phyloP scores from a whole-genome alignment of 2,888 invertebrate genomes.

The Apotomis turbidana region DNA sequence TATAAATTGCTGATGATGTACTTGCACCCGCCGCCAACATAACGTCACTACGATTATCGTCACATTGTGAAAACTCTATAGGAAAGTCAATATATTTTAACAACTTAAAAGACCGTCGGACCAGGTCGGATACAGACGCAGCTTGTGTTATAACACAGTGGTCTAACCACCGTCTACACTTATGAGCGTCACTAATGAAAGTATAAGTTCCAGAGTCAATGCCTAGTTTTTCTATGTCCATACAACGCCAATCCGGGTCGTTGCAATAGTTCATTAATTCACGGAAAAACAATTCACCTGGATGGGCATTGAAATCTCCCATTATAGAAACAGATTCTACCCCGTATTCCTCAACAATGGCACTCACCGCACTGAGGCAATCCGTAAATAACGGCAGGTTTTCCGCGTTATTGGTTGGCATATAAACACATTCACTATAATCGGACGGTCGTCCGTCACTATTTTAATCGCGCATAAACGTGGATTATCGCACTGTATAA shows the following conservation, averaged over 20 bases:
- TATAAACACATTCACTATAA: conserved; percentile 16
- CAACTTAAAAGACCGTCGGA: not conserved
- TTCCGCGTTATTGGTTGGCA: conserved; percentile 6
- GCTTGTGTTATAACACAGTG: not conserved
- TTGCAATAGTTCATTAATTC: conserved; percentile 6
- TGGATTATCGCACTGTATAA: conserved; percentile 4
- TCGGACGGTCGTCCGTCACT: conserved; percentile 5
- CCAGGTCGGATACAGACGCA: not conserved
- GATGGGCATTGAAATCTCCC: not conserved
- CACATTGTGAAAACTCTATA: too few species aligned
- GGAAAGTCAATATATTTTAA: too few species aligned
- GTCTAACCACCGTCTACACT: conserved; percentile 10
- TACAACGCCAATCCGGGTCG: conserved; percentile 4
- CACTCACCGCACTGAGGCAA: conserved; percentile 13
- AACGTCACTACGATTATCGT: too few species aligned
- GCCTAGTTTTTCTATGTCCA: conserved; percentile 8
- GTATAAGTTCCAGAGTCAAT: conserved; percentile 12
- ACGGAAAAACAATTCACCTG: conserved; percentile 6
- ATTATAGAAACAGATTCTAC: not conserved
- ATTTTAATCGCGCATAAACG: conserved; percentile 8
- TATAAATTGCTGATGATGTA: too few species aligned
- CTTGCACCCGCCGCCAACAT: too few species aligned
- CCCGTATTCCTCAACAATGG: conserved; percentile 1
- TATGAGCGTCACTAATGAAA: conserved; percentile 12
- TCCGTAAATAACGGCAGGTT: conserved; percentile 10